Evolutionary conservation across 2,113 vertebrate species (phyloP).

Genomic region (Odontesthes bonariensis): DNA sequence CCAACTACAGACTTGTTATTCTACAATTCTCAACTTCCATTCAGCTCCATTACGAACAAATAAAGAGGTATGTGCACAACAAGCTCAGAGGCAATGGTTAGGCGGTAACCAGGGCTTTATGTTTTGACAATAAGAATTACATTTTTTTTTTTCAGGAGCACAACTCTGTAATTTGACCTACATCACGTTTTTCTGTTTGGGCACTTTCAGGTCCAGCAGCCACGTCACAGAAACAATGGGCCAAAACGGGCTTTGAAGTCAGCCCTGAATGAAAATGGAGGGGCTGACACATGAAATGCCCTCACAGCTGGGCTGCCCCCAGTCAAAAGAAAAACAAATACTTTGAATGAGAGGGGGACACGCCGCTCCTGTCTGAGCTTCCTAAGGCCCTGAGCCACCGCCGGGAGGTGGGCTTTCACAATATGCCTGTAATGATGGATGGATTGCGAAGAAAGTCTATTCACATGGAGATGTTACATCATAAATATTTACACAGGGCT

Average conservation of each 20-base stretch:
- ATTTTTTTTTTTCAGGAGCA: conserved; percentile 82
- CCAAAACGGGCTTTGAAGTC: conserved; percentile 94
- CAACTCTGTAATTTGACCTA: conserved; percentile 94
- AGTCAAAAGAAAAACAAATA: conserved; percentile 97
- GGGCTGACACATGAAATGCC: conserved; percentile 87
- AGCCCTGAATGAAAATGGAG: conserved; percentile 85
- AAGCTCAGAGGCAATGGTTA: conserved; percentile 56
- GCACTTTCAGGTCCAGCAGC: conserved; percentile 94
- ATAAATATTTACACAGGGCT: conserved; percentile 98
- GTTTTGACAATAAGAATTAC: conserved; percentile 88
- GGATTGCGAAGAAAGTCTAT: conserved; percentile 88
- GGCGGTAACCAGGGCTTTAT: conserved; percentile 89
- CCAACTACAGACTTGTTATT: conserved; percentile 37
- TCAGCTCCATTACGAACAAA: conserved; percentile 36
- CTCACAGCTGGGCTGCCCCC: conserved; percentile 85
- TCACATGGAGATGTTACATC: conserved; percentile 93
- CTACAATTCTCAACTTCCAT: conserved; percentile 25
- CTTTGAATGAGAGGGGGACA: conserved; percentile 91
- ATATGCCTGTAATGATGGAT: conserved; percentile 95
- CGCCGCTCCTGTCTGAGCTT: conserved; percentile 90
- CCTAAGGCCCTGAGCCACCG: conserved; percentile 82
- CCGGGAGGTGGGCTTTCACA: conserved; percentile 85
- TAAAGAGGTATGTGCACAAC: conserved; percentile 53
- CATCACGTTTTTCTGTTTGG: conserved; percentile 95
- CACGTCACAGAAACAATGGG: conserved; percentile 91